Evolutionary conservation across 2,888 invertebrate genomes (phyloP), one percentile per base, ranked within the genome.

Genomic region (Lacanobia wlatinum): DNA sequence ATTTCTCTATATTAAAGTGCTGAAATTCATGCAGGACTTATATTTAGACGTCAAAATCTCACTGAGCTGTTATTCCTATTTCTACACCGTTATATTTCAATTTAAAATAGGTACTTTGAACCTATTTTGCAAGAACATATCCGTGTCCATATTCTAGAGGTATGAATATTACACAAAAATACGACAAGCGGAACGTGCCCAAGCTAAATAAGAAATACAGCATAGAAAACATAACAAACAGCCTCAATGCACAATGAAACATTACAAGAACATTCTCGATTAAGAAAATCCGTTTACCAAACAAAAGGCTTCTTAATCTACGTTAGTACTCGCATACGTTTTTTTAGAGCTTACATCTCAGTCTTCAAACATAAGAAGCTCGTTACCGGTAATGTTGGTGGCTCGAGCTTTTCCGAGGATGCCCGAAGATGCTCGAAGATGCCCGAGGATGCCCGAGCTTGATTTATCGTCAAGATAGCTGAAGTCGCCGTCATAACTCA

Each of bases 401-500:
- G 84, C 70, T 80, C 70, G 48, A 76, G 80, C 53, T 78, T 65
- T 63, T 38, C 71, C 88, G 87, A 89, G 87, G 84, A 85, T 87
- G 83, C 78, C 81, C 86, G 82, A 81, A 52, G 59, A 61, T 78
- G 40, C 63, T 48, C 75, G 68, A 80, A 58, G 60, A 67, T 21
- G 48, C 50, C 23, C 75, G 74, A 80, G 63, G 60, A 64, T 38
- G 53, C 73, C 52, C 78, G 73, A 81, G 82, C 82, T 55, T 82
- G 91, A 94, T 94, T 94, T 94, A 94, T 94, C 82, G 87, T 84
- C 80, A 83, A 90, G 92, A 92, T 91, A 90, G 90, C 90, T 91
- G 90, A 91, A 90, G 89, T 87, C 87, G 87, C 89, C 89, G 90
- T 93, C 93, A 94, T 94, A 94, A 92, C 90, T 94, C 92, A 93